Evolutionary conservation across 2,888 invertebrate genomes (phyloP).

Genomic region (Hypercompe scribonia): DNA sequence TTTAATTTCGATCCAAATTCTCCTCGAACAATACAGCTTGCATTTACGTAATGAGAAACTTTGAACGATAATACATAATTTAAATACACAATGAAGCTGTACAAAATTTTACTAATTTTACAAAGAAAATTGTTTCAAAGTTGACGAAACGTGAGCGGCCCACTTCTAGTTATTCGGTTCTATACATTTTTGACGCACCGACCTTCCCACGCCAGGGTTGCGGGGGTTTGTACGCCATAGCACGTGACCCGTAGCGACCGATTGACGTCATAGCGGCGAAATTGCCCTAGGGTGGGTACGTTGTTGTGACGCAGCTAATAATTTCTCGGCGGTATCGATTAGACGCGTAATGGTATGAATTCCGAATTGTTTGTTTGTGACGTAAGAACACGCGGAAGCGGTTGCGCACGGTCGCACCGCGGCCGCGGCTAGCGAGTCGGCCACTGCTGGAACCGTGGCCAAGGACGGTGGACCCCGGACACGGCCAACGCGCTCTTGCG

Average conservation of each 20-base stretch:
- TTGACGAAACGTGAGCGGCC: constrained; percentile 57
- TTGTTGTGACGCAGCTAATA: constrained; percentile 56
- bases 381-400: constrained; percentile 75
- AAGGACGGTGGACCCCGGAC: constrained; percentile 72
- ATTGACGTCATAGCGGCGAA: constrained; percentile 74
- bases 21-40: constrained; percentile 25
- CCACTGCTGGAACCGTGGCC: constrained; percentile 60
- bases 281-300: constrained; percentile 51
- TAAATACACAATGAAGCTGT: constrained; percentile 48
- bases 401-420: constrained; percentile 73
- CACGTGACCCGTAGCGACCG: constrained; percentile 66
- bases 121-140: constrained; percentile 52
- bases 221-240: constrained; percentile 49
- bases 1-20: constrained; percentile 31
- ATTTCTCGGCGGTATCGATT: constrained; percentile 60
- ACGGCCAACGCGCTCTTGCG: constrained; percentile 66
- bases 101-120: constrained; percentile 50
- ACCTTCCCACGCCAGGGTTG: constrained; percentile 58
- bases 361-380: constrained; percentile 54
- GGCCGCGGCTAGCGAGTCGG: constrained; percentile 50
- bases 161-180: constrained; percentile 51
- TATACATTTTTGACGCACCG: constrained; percentile 60
- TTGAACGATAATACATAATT: constrained; percentile 47
- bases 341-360: constrained; percentile 52
- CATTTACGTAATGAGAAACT: constrained; percentile 46